Percentiles rank a stretch among this genome's conserved stretches.
Evolutionary conservation across 2,888 invertebrate genomes (phyloP).

Genomic region (Ectemnius cavifrons): DNA sequence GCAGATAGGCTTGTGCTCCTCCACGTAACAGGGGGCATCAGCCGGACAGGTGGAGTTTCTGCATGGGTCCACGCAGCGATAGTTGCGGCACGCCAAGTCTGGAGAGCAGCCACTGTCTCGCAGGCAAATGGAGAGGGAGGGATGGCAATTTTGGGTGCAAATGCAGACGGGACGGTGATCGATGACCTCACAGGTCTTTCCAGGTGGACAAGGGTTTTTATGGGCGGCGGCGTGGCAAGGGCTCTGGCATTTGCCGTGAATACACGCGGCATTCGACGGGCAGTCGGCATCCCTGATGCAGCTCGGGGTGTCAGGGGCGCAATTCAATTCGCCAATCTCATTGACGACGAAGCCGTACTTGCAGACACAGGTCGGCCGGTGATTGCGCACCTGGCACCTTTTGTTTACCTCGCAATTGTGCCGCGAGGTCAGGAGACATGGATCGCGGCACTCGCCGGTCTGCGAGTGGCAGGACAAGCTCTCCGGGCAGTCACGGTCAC

Average conservation of each 20-base stretch:
- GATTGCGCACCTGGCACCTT: conserved; percentile 92
- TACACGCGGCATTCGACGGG: conserved; percentile 91
- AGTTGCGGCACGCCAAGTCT: conserved; percentile 91
- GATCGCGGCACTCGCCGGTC: conserved; percentile 88
- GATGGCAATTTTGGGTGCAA: conserved; percentile 92
- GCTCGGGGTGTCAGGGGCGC: conserved; percentile 89
- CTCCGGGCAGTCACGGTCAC: conserved; percentile 86
- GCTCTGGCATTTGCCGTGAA: conserved; percentile 90
- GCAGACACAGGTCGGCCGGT: conserved; percentile 92
- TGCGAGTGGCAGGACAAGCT: conserved; percentile 85
- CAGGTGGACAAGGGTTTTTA: conserved; percentile 84
- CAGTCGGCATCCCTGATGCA: conserved; percentile 91
- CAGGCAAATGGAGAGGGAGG: conserved; percentile 91
- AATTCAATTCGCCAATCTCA: conserved; percentile 91
- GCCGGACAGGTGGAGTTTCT: conserved; percentile 90
- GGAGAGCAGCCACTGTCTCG: conserved; percentile 93
- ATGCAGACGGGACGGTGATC: conserved; percentile 93
- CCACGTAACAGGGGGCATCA: conserved; percentile 93
- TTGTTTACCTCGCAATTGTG: conserved; percentile 89
- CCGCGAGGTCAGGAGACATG: conserved; percentile 83
- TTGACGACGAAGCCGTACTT: conserved; percentile 93
- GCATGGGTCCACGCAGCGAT: conserved; percentile 95
- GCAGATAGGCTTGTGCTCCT: conserved; percentile 96
- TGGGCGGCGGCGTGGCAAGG: conserved; percentile 84
- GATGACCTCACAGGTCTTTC: conserved; percentile 92